Percentiles rank a stretch among this genome's conserved stretches.
These are phyloP conservation scores for Semicossyphus pulcher DNA, from an alignment of 2,113 vertebrate species.

Conservation along the genomic window DNA sequence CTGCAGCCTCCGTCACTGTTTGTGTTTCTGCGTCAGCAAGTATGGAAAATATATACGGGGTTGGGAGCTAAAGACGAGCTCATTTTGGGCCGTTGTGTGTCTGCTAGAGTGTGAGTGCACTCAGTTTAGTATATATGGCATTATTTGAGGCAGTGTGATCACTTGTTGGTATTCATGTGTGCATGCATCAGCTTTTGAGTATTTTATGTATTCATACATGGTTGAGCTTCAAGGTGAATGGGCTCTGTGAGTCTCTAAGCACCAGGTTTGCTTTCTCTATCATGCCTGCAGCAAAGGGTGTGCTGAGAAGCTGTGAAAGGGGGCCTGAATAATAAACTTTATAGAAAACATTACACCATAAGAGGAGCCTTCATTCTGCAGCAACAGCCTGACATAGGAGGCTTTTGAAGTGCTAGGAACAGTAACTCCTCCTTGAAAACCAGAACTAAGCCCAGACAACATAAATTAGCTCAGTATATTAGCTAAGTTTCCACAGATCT, in stretches of 20 bases:
- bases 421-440: conserved; percentile 66
- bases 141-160: background rate
- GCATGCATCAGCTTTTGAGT: background rate
- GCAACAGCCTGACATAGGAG: conserved; percentile 40
- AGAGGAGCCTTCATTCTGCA: conserved; percentile 51
- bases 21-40: conserved; percentile 23
- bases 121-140: background rate
- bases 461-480: conserved; percentile 56
- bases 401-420: conserved; percentile 64
- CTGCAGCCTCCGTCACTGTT: conserved; percentile 26
- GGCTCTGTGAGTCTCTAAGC: background rate
- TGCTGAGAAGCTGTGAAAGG: too few species aligned
- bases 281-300: conserved; percentile 16
- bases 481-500: conserved; percentile 64
- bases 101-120: background rate
- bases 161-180: background rate
- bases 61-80: conserved; percentile 27
- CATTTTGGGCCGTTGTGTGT: conserved; percentile 26
- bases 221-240: conserved; percentile 3
- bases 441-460: conserved; percentile 64
- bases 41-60: conserved; percentile 45
- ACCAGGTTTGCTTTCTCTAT: background rate
- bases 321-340: conserved; percentile 55
- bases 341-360: conserved; percentile 44
- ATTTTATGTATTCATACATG: conserved; percentile 2